A percentile compares a stretch with the other conserved stretches of the same genome.
phyloP scores from a whole-genome alignment of 2,113 vertebrate genomes.

The Otis tarda region DNA sequence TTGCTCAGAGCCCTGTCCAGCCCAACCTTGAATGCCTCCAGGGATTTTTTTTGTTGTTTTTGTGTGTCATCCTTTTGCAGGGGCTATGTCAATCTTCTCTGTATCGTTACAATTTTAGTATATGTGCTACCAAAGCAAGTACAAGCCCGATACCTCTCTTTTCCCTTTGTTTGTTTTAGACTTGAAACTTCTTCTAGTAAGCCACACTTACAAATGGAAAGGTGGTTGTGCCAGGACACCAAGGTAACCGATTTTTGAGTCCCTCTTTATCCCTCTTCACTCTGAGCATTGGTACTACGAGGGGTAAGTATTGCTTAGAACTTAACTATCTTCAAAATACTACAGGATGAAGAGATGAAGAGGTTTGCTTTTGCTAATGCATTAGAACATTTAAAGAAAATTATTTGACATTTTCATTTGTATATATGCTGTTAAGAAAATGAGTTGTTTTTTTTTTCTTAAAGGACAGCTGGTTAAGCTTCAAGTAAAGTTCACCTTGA shows the following conservation, averaged over 20 bases:
- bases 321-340: not conserved
- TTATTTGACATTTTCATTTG: not conserved
- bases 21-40: too few species aligned
- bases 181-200: not conserved
- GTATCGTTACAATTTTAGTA: too few species aligned
- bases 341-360: not conserved
- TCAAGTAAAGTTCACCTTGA: not conserved
- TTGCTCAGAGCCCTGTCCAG: too few species aligned
- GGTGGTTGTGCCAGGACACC: not conserved
- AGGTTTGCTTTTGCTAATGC: not conserved
- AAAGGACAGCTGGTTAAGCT: not conserved
- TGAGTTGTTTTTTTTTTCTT: not conserved
- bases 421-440: not conserved
- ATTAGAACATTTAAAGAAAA: not conserved
- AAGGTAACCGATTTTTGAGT: not conserved
- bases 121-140: too few species aligned
- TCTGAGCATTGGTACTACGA: not conserved
- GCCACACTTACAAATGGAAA: not conserved
- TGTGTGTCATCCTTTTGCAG: too few species aligned
- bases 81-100: too few species aligned
- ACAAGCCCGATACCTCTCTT: not conserved
- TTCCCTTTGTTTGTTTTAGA: not conserved
- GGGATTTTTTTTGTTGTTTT: too few species aligned
- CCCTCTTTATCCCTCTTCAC: not conserved
- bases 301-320: not conserved